A percentile compares a stretch with the other conserved stretches of the same genome.
These are phyloP conservation scores for Antheraea assamensis DNA, from an alignment of 2,888 invertebrate species.

Conservation along the genomic window DNA sequence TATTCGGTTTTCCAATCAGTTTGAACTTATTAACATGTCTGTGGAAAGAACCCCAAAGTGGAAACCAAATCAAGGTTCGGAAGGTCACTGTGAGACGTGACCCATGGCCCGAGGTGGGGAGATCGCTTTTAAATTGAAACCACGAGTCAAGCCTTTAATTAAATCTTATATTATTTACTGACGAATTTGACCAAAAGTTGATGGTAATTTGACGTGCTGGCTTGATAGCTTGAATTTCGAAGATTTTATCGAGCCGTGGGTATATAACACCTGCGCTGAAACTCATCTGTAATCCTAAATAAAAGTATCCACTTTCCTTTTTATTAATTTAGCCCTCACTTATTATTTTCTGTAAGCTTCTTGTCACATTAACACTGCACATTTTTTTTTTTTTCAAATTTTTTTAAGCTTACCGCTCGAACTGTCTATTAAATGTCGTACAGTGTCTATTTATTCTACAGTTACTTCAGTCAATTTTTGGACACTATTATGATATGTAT, in stretches of 20 bases:
- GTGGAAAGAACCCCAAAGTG: constrained; percentile 86
- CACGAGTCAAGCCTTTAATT: constrained; percentile 57
- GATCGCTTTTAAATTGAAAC: constrained; percentile 54
- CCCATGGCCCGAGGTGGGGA: constrained; percentile 80
- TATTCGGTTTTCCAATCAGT: constrained; percentile 66
- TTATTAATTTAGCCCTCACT: constrained; percentile 61
- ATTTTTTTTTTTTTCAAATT: constrained; percentile 49
- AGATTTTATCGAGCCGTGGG: constrained; percentile 80
- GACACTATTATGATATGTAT: constrained; percentile 27
- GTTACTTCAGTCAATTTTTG: constrained; percentile 43
- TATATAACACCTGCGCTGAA: constrained; percentile 64
- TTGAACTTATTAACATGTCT: constrained; percentile 65
- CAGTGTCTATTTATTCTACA: constrained; percentile 52
- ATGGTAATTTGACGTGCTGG: constrained; percentile 61
- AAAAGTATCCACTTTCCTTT: constrained; percentile 56
- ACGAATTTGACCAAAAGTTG: constrained; percentile 55
- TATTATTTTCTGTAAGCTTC: constrained; percentile 54
- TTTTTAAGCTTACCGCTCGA: constrained; percentile 67
- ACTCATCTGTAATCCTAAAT: constrained; percentile 53
- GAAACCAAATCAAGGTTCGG: constrained; percentile 92
- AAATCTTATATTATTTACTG: constrained; percentile 43
- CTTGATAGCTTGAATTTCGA: constrained; percentile 68
- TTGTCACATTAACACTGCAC: constrained; percentile 65
- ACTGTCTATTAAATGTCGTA: constrained; percentile 64
- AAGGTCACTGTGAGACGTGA: constrained; percentile 89